Base-by-base conservation (phyloP, 1,140 invertebrate species). In the Pseudomyrmex gracilis region DNA sequence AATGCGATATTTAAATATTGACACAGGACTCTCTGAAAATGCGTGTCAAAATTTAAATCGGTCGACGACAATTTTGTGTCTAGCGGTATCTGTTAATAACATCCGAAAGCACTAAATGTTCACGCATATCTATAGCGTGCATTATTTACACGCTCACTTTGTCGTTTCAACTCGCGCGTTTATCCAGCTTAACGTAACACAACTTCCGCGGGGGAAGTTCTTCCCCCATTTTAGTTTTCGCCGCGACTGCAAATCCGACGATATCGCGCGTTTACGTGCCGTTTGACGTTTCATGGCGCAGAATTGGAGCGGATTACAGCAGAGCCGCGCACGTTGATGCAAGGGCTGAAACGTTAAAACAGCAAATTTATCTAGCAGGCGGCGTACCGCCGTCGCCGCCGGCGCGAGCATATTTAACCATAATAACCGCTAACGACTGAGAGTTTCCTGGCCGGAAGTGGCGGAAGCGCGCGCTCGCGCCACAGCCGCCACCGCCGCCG, bases 351-450 rank as follows among this genome's bases (percentile, higher is more conserved):
- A 15, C 17, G 58, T 84, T 70, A 71, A 76, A 87, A 82, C 64
- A 13, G 64, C 84, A 87, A 88, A 87, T 87, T 87, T 83, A 67
- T 88, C 76, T 51, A 24, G 22, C 49, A 51, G 22, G 51, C 17
- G 58, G 15, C 53, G 34, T 1, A 43, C 45, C 77, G 24, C 73
- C 60, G 64, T 13, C 17, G 49, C 53, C 76, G 20, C 43, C 43
- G 71, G 71, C 76, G 43, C 43, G 60, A 87, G 47, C 73, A 87
- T 87, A 86, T 87, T 90, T 86, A 90, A 90, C 89, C 89, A 87
- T 90, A 90, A 90, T 90, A 89, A 90, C 84, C 89, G 64, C 89
- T 90, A 90, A 90, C 89, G 89, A 90, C 84, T 77, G 85, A 85
- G 84, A 90, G 89, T 89, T 90, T 90, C 87, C 68, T 86, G 80